Conservation (phyloP, 2,797 vertebrate species). For the Tamandua tetradactyla region DNA sequence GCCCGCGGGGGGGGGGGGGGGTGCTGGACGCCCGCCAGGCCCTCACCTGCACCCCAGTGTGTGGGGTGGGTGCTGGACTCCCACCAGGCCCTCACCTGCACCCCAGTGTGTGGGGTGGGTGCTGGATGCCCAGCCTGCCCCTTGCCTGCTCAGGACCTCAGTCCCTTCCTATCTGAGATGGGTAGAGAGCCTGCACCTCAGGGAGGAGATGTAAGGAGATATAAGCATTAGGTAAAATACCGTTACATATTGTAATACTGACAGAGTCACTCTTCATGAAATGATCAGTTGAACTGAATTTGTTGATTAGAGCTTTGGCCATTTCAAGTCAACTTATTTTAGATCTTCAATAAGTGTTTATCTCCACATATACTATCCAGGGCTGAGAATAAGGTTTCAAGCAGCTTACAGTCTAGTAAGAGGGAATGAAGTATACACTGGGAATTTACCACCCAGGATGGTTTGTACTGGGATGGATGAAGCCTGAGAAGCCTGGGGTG, state of each 20-base stretch:
- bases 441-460: background rate
- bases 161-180: background rate
- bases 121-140: background rate
- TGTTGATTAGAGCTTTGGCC: background rate
- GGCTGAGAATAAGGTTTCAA: background rate
- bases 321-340: background rate
- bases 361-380: background rate
- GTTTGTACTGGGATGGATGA: background rate
- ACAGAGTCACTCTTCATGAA: background rate
- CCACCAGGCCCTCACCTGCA: rapidly evolving
- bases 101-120: no score
- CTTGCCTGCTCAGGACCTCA: background rate
- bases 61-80: background rate
- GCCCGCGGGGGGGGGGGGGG: background rate
- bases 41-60: background rate
- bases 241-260: background rate
- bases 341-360: background rate
- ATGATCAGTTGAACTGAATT: background rate
- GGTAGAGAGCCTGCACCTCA: background rate
- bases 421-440: background rate
- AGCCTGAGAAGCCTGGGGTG: background rate
- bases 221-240: background rate
- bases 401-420: background rate
- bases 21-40: rapidly evolving
- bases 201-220: background rate